A percentile compares a stretch with the other conserved stretches of the same genome.
Conservation (phyloP, 1,140 invertebrate species). For the Magallana angulata region DNA sequence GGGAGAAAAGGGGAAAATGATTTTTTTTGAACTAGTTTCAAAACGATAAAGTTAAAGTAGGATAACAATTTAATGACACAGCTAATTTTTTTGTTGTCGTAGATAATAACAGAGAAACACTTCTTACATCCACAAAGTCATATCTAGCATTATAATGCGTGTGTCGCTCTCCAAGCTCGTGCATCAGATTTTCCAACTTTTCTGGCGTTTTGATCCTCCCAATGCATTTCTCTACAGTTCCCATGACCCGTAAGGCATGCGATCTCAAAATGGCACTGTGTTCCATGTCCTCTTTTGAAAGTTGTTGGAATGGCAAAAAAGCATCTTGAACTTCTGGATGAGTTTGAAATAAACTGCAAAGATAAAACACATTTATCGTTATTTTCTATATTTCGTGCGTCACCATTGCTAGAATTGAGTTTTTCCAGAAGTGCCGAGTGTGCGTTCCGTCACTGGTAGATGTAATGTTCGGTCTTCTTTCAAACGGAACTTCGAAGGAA, state of each 20-base stretch:
- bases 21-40: no score
- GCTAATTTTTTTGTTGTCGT: no score
- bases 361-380: neutral
- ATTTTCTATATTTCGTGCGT: no score
- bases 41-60: no score
- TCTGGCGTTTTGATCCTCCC: constrained; percentile 81
- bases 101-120: no score
- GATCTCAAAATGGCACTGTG: constrained; percentile 78
- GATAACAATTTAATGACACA: no score
- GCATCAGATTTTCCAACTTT: constrained; percentile 81
- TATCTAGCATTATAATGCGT: constrained; percentile 82
- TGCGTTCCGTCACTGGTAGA: no score
- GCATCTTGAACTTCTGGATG: constrained; percentile 66
- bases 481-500: no score
- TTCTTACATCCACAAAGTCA: constrained; percentile 82
- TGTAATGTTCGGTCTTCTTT: no score
- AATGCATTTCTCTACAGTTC: constrained; percentile 83
- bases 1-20: no score
- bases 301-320: constrained; percentile 81
- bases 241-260: constrained; percentile 83
- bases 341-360: constrained; percentile 46
- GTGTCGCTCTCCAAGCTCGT: constrained; percentile 81
- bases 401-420: no score
- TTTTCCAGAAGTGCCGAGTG: no score
- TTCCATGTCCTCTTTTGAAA: constrained; percentile 80